Percentiles rank a stretch among this genome's conserved stretches.
Evolutionary conservation across 2,888 invertebrate genomes (phyloP).

Genomic region (Chalcis sispes): DNA sequence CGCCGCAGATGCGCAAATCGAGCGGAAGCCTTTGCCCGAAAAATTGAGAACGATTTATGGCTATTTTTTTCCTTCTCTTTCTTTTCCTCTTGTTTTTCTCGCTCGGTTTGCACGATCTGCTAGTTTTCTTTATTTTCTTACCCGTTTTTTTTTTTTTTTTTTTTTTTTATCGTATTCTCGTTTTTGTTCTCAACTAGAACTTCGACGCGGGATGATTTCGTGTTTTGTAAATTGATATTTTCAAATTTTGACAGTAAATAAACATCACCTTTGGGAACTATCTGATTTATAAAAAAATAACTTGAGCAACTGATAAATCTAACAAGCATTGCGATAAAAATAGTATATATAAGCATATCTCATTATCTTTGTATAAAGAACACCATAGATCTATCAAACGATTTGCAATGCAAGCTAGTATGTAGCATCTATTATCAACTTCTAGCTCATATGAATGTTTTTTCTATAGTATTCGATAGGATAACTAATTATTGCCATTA

Average conservation of each 20-base stretch:
- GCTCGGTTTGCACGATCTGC: neutral
- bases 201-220: neutral
- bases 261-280: neutral
- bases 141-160: neutral
- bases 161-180: neutral
- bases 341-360: neutral
- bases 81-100: neutral
- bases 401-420: too few species aligned
- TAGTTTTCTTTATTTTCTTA: neutral
- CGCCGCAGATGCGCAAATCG: slow-evolving; percentile 38
- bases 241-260: neutral
- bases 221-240: slow-evolving; percentile 34
- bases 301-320: neutral
- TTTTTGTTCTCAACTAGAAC: neutral
- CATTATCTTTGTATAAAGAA: too few species aligned
- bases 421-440: too few species aligned
- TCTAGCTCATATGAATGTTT: too few species aligned
- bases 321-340: neutral
- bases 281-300: neutral
- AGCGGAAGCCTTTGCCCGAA: slow-evolving; percentile 30
- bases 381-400: too few species aligned
- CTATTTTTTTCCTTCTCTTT: neutral
- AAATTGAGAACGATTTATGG: slow-evolving; percentile 41
- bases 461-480: too few species aligned
- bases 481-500: too few species aligned